Evolutionary conservation across 2,888 invertebrate species (phyloP).

Genomic region (Tipula helvola): DNA sequence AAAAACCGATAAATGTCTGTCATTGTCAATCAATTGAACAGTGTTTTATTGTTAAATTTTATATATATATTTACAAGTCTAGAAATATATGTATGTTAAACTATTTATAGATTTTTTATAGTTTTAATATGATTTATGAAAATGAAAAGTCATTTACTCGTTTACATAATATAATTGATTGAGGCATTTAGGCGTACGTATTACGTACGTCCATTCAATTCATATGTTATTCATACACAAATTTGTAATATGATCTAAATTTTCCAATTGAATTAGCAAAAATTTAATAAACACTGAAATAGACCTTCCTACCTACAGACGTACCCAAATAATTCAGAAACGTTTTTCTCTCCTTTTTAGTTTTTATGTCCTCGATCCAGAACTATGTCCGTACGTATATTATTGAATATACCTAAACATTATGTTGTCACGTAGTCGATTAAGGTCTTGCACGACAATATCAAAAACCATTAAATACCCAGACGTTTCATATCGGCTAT

Average conservation of each 20-base stretch:
- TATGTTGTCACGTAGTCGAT: neutral
- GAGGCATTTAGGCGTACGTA: neutral
- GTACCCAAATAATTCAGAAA: neutral
- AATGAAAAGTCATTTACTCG: neutral
- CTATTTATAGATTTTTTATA: neutral
- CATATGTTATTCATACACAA: neutral
- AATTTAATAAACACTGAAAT: neutral
- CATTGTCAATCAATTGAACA: neutral
- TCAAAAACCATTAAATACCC: neutral
- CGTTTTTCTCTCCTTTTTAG: neutral
- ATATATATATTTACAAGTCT: neutral
- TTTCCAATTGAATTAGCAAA: neutral
- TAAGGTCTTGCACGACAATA: neutral
- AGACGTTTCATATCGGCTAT: too few relatives aligned
- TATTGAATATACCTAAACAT: neutral
- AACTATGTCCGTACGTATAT: neutral
- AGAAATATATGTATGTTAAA: neutral
- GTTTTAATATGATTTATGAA: neutral
- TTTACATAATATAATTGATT: neutral
- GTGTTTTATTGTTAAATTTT: neutral
- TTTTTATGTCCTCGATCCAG: neutral
- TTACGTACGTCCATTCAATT: neutral
- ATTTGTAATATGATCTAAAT: neutral
- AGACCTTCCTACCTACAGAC: neutral
- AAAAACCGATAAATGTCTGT: neutral